These are phyloP conservation scores for Neopipo cinnamomea DNA, from an alignment of 2,113 vertebrate genomes.

Conservation along the genomic window DNA sequence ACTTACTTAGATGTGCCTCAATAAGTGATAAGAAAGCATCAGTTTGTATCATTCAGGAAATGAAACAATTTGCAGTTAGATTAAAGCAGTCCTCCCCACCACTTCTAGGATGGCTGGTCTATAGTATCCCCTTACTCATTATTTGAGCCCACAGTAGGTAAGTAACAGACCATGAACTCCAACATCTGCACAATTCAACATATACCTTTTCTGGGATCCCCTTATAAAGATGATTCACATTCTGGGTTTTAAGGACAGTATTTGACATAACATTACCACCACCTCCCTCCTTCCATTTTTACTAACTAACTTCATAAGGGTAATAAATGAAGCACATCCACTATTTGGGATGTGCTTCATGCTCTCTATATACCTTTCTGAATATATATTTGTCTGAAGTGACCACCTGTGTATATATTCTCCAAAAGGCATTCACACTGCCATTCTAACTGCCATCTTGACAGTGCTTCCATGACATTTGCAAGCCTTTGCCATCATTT, in stretches of 20 bases:
- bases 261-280: background rate
- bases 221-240: background rate
- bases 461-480: background rate
- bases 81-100: background rate
- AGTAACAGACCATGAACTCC: background rate
- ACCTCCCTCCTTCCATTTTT: background rate
- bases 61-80: background rate
- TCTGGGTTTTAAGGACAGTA: background rate
- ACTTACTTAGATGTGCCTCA: background rate
- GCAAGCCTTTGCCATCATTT: background rate
- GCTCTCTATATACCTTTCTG: background rate
- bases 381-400: background rate
- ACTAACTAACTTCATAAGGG: background rate
- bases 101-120: background rate
- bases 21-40: background rate
- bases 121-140: background rate
- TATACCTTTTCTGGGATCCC: background rate
- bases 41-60: background rate
- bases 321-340: background rate
- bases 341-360: background rate
- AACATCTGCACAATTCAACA: background rate
- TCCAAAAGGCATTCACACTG: background rate
- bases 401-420: fast-evolving
- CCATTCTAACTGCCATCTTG: fast-evolving
- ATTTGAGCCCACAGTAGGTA: background rate